Evolutionary conservation across 2,888 invertebrate genomes (phyloP).

Genomic region (Hoplodrina ambigua): DNA sequence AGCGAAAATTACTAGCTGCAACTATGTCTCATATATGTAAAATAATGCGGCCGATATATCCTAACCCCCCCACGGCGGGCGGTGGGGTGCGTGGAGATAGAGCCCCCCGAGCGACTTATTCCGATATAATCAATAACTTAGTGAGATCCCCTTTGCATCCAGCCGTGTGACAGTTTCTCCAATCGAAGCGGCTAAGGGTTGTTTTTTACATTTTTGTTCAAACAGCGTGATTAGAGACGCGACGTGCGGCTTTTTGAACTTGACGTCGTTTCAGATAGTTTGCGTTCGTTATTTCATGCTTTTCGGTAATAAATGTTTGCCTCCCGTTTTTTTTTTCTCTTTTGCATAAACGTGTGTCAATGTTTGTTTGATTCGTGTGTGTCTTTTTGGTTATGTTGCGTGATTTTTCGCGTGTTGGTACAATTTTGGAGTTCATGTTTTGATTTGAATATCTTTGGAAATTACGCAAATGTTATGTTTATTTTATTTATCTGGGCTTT

Average conservation of each 20-base stretch:
- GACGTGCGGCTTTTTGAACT: slow-evolving; percentile 83
- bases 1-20: slow-evolving; percentile 84
- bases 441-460: slow-evolving; percentile 37
- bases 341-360: slow-evolving; percentile 75
- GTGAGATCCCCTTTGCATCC: slow-evolving; percentile 91
- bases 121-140: slow-evolving; percentile 91
- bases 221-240: slow-evolving; percentile 88
- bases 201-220: slow-evolving; percentile 86
- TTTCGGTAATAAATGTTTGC: slow-evolving; percentile 82
- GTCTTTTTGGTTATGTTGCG: slow-evolving; percentile 52
- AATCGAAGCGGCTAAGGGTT: slow-evolving; percentile 84
- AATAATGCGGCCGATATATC: slow-evolving; percentile 90
- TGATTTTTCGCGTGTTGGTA: slow-evolving; percentile 46
- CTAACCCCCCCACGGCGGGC: slow-evolving; percentile 78
- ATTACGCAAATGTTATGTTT: slow-evolving; percentile 46
- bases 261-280: slow-evolving; percentile 81
- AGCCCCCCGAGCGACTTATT: slow-evolving; percentile 88
- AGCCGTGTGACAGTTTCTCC: slow-evolving; percentile 89
- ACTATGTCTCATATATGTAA: slow-evolving; percentile 90
- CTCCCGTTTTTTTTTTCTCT: slow-evolving; percentile 72
- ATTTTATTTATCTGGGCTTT: slow-evolving; percentile 32
- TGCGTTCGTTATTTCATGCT: slow-evolving; percentile 74
- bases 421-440: slow-evolving; percentile 42
- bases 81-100: slow-evolving; percentile 74
- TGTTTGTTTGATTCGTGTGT: slow-evolving; percentile 66